A percentile compares a stretch with the other conserved stretches of the same genome.
These are phyloP conservation scores for Trachelus stipa DNA, from an alignment of 2,888 invertebrate genomes.

Conservation along the genomic window DNA sequence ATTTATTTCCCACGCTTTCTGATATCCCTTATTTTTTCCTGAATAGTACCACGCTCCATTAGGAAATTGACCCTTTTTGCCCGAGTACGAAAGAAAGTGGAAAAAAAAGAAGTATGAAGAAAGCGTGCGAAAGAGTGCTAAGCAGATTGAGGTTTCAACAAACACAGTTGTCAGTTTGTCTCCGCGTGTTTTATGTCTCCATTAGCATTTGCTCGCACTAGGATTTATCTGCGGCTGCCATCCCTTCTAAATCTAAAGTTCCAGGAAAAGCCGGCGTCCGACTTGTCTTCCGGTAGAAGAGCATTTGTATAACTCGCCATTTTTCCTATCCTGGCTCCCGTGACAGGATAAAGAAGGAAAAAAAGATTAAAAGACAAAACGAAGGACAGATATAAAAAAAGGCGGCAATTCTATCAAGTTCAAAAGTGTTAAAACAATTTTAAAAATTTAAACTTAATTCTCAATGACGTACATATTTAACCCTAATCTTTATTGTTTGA, in stretches of 20 bases:
- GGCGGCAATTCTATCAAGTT: too few species aligned
- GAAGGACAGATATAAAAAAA: too few species aligned
- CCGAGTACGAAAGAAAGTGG: not conserved
- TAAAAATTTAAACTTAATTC: too few species aligned
- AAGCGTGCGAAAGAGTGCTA: conserved; percentile 16
- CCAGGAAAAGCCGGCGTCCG: not conserved
- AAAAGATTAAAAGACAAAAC: not conserved
- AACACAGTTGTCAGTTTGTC: conserved; percentile 16
- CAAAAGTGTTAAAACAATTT: too few species aligned
- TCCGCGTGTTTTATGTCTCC: conserved; percentile 24
- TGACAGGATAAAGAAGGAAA: not conserved
- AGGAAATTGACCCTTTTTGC: not conserved
- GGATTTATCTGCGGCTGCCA: not conserved
- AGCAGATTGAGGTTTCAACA: conserved; percentile 20
- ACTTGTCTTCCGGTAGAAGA: not conserved
- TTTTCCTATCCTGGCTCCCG: not conserved
- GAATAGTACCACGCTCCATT: not conserved
- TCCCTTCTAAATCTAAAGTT: conserved; percentile 5
- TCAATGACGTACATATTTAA: too few species aligned
- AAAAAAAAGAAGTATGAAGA: not conserved
- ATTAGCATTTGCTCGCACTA: conserved; percentile 20
- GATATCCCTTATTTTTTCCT: not conserved
- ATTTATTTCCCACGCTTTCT: not conserved
- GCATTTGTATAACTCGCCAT: not conserved
- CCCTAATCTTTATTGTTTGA: too few species aligned